These are phyloP conservation scores for Troilus luridus DNA, from an alignment of 2,888 invertebrate species.

Conservation along the genomic window DNA sequence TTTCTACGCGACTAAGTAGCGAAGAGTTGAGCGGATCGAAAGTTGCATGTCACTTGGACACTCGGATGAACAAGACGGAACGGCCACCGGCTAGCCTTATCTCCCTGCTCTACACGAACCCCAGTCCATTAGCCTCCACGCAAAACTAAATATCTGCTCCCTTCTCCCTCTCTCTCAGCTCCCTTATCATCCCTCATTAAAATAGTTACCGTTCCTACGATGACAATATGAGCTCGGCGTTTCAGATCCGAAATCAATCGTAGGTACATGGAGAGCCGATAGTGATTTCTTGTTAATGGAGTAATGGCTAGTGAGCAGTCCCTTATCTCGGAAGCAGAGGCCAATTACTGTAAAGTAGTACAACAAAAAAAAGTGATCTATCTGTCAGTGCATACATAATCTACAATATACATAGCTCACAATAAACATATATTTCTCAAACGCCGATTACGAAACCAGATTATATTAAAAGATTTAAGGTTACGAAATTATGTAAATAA, in stretches of 20 bases:
- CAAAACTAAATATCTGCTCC: neutral
- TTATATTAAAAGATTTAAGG: no score
- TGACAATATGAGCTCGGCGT: slow-evolving; percentile 1
- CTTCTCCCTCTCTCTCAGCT: neutral
- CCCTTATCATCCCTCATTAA: slow-evolving; percentile 2
- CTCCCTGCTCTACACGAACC: slow-evolving; percentile 16
- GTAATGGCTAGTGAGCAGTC: neutral
- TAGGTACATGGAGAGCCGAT: neutral
- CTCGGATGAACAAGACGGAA: slow-evolving; percentile 42
- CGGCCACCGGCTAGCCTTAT: slow-evolving; percentile 14
- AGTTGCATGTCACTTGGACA: neutral
- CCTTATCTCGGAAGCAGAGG: neutral
- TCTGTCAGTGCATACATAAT: no score
- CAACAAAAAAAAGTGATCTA: neutral
- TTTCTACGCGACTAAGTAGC: neutral
- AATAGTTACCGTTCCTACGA: neutral
- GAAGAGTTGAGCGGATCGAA: neutral
- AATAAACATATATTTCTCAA: no score
- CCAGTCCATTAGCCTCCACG: neutral
- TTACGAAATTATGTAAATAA: no score
- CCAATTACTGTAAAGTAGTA: neutral
- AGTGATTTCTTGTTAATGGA: slow-evolving; percentile 27
- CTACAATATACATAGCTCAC: no score
- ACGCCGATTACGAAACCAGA: no score
- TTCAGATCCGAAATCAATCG: neutral